A percentile compares a stretch with the other conserved stretches of the same genome.
These are phyloP conservation scores for Drosophila mercatorum DNA, from an alignment of 2,888 invertebrate genomes.

Conservation along the genomic window DNA sequence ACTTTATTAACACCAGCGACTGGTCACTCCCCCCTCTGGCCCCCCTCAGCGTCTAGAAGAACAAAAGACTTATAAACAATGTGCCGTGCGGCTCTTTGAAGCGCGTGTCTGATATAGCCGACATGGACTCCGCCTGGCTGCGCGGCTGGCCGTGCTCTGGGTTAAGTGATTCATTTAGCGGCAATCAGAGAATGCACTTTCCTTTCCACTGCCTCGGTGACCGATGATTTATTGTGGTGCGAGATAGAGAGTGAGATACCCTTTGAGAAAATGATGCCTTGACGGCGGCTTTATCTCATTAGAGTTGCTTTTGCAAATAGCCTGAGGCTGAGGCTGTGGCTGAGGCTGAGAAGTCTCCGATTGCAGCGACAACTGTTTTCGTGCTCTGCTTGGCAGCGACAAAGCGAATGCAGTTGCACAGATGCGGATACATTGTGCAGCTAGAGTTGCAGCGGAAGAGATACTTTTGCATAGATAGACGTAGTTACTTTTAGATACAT, in stretches of 20 bases:
- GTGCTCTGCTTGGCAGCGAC: constrained; percentile 79
- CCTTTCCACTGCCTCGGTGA: constrained; percentile 49
- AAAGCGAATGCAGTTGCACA: constrained; percentile 44
- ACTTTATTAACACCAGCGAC: constrained; percentile 69
- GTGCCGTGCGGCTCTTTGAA: constrained; percentile 70
- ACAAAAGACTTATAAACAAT: constrained; percentile 49
- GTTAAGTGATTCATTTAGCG: constrained; percentile 79
- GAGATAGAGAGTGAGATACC: constrained; percentile 22
- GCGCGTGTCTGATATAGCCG: constrained; percentile 71
- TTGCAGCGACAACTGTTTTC: constrained; percentile 69
- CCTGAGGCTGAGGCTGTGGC: neutral
- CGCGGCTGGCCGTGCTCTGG: constrained; percentile 38
- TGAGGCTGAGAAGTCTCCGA: constrained; percentile 62
- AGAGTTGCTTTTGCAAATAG: constrained; percentile 61
- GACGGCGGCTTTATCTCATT: constrained; percentile 76
- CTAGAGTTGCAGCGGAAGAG: neutral
- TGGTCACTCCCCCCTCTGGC: neutral
- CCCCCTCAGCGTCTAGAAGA: constrained; percentile 16
- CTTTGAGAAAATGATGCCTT: constrained; percentile 60
- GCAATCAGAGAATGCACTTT: constrained; percentile 80
- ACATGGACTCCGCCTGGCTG: constrained; percentile 40
- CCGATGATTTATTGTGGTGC: constrained; percentile 70
- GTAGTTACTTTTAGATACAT: neutral
- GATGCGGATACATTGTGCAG: neutral
- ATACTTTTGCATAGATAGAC: neutral